Percentiles rank a stretch among this genome's conserved stretches.
Conservation (phyloP, 2,888 invertebrate species). For the Tenthredo livida region DNA sequence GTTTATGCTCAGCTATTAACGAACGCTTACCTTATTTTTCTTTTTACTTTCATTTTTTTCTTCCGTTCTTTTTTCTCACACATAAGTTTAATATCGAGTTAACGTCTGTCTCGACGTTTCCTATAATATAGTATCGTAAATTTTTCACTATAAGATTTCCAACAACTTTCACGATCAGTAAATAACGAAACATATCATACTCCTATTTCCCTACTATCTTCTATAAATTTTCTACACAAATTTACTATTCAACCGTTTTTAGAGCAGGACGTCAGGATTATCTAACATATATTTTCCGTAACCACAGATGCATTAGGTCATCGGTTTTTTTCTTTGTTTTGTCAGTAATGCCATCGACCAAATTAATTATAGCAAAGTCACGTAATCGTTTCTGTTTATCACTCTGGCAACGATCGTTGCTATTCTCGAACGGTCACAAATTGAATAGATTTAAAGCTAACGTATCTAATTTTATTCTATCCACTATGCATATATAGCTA, state of each 20-base stretch:
- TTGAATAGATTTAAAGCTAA: not conserved
- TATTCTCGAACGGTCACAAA: slow-evolving; percentile 26
- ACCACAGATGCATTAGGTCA: slow-evolving; percentile 12
- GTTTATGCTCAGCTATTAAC: not conserved
- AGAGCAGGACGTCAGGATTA: not conserved
- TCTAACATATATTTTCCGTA: not conserved
- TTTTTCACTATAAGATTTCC: not conserved
- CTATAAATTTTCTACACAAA: not conserved
- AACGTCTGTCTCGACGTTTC: slow-evolving; percentile 3
- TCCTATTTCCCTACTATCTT: not conserved
- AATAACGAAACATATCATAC: not conserved
- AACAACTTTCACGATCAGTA: not conserved
- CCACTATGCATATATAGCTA: not conserved
- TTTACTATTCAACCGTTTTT: not conserved
- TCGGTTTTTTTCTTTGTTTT: slow-evolving; percentile 8
- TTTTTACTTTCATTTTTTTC: not conserved
- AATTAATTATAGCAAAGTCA: slow-evolving; percentile 42
- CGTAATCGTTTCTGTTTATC: slow-evolving; percentile 43
- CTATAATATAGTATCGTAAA: not conserved
- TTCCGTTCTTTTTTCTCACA: not conserved
- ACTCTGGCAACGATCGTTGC: slow-evolving; percentile 38
- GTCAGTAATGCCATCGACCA: slow-evolving; percentile 32
- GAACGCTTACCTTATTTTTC: not conserved
- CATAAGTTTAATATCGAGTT: not conserved
- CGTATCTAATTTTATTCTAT: not conserved